These are phyloP conservation scores for Choreutis nemorana DNA, from an alignment of 2,888 invertebrate species.

Conservation along the genomic window DNA sequence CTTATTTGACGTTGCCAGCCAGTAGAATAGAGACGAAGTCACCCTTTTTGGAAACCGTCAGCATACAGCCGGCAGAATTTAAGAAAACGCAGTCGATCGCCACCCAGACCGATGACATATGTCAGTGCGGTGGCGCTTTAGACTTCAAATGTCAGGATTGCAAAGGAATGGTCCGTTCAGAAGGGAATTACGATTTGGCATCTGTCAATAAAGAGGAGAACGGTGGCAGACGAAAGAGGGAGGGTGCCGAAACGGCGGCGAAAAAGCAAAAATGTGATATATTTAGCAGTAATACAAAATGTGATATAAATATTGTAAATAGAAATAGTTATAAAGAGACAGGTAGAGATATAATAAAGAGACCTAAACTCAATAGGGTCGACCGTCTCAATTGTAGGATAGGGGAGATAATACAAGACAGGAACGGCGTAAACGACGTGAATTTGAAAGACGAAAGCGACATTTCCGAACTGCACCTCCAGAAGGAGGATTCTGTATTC, in stretches of 20 bases:
- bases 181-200: conserved; percentile 43
- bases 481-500: conserved; percentile 46
- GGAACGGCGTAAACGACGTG: conserved; percentile 21
- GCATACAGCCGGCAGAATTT: conserved; percentile 30
- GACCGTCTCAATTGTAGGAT: conserved; percentile 31
- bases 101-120: conserved; percentile 53
- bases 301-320: conserved; percentile 37
- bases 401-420: conserved; percentile 34
- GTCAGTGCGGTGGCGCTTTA: conserved; percentile 36
- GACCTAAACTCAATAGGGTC: conserved; percentile 45
- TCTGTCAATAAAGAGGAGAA: conserved; percentile 44
- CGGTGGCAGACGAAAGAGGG: conserved; percentile 30
- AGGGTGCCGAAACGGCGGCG: conserved; percentile 32
- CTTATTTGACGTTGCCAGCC: conserved; percentile 49
- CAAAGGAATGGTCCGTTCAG: conserved; percentile 42
- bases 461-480: conserved; percentile 37
- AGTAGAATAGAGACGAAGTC: conserved; percentile 44
- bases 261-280: conserved; percentile 63
- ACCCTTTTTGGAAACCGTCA: conserved; percentile 36
- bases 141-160: conserved; percentile 31
- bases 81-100: conserved; percentile 39
- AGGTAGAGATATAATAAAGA: conserved; percentile 29
- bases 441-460: conserved; percentile 21
- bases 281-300: conserved; percentile 31
- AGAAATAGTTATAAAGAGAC: conserved; percentile 18